These are phyloP conservation scores for Falco columbarius DNA, from an alignment of 2,797 vertebrate genomes.

Conservation along the genomic window DNA sequence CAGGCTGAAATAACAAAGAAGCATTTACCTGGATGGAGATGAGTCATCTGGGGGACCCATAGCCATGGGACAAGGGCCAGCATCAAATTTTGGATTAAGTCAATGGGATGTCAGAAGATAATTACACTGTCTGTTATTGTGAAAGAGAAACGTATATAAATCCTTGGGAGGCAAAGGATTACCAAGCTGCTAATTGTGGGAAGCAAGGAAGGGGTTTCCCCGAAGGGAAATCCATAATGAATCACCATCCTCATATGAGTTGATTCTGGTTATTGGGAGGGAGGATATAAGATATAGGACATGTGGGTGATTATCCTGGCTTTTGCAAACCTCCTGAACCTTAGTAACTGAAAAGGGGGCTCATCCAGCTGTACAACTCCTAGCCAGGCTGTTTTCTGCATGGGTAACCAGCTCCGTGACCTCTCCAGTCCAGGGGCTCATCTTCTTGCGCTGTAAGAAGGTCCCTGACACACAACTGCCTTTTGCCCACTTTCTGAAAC, in stretches of 20 bases:
- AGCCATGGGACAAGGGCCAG: not conserved
- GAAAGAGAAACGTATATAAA: not conserved
- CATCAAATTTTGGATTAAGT: not conserved
- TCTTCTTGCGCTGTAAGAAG: not conserved
- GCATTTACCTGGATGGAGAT: not conserved
- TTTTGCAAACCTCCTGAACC: not conserved
- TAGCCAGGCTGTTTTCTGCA: not conserved
- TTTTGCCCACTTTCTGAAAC: not conserved
- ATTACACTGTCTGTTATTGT: not conserved
- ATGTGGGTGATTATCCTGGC: not conserved
- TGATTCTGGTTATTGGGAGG: fast-evolving
- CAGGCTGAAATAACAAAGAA: not conserved
- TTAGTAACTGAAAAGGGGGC: not conserved
- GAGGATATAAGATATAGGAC: not conserved
- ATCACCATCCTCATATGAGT: not conserved
- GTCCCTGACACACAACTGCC: too few relatives aligned
- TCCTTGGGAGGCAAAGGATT: not conserved
- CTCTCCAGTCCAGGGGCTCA: not conserved
- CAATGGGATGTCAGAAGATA: not conserved
- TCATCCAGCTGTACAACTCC: not conserved
- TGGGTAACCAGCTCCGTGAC: not conserved
- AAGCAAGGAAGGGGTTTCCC: constrained; percentile 15
- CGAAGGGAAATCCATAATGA: not conserved
- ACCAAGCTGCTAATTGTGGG: not conserved
- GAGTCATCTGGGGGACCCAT: not conserved